Conservation (phyloP, 2,888 invertebrate genomes). For the Herminia tarsipennalis region DNA sequence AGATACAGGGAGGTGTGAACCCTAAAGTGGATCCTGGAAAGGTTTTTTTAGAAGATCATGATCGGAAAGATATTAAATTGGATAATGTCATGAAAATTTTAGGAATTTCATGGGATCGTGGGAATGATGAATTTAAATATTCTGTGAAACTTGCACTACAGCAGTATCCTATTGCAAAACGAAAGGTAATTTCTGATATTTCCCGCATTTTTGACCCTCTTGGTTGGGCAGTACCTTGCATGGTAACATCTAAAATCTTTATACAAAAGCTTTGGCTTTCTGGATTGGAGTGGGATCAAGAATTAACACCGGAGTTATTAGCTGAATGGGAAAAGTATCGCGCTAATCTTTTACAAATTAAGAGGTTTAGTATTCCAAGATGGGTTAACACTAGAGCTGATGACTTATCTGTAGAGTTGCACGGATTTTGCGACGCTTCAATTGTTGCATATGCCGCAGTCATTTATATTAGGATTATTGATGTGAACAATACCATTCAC, state of each 20-base stretch:
- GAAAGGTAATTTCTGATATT: neutral
- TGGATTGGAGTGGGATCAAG: neutral
- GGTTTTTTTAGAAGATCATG: too few relatives aligned
- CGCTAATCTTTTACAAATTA: neutral
- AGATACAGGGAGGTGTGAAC: conserved; percentile 7
- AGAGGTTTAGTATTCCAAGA: neutral
- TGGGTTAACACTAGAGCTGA: neutral
- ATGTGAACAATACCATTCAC: neutral
- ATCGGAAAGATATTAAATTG: neutral
- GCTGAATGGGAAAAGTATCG: neutral
- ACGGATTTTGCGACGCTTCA: neutral
- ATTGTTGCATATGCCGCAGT: neutral
- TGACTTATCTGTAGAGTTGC: neutral
- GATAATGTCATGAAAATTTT: neutral
- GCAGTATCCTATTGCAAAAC: neutral
- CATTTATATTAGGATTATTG: neutral
- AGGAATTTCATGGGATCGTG: neutral
- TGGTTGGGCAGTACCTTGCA: neutral
- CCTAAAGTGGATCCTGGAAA: neutral
- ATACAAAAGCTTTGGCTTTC: neutral
- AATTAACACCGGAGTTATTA: neutral
- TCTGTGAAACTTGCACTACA: neutral
- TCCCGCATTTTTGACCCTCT: neutral
- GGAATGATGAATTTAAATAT: neutral
- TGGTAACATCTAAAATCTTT: neutral